These are phyloP conservation scores for Lasioglossum zephyrum DNA, from an alignment of 2,888 invertebrate genomes.

Conservation along the genomic window DNA sequence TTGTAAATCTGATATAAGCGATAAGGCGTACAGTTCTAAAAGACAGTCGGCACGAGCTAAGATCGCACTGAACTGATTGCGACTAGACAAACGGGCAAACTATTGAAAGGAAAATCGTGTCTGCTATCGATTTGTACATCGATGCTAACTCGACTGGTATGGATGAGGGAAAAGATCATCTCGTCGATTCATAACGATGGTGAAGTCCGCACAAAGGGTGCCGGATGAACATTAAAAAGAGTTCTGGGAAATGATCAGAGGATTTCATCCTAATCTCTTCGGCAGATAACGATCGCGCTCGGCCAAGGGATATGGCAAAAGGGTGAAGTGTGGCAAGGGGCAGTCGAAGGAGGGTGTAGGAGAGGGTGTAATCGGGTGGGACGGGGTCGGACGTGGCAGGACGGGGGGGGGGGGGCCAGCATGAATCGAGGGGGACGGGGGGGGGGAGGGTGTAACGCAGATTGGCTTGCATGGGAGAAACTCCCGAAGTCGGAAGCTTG, in stretches of 20 bases:
- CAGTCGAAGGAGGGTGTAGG: background rate
- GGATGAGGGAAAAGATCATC: background rate
- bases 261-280: slow-evolving; percentile 67
- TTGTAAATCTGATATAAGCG: background rate
- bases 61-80: background rate
- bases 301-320: slow-evolving; percentile 48
- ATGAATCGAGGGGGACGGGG: slow-evolving; percentile 30
- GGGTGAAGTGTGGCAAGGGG: slow-evolving; percentile 48
- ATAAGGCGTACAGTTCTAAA: slow-evolving; percentile 12
- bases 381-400: background rate
- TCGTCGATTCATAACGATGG: background rate
- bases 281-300: slow-evolving; percentile 67
- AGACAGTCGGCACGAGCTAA: slow-evolving; percentile 4
- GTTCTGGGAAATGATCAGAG: slow-evolving; percentile 58
- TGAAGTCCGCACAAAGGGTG: background rate
- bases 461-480: slow-evolving; percentile 79
- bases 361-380: slow-evolving; percentile 2
- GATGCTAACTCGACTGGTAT: slow-evolving; percentile 1
- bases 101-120: slow-evolving; percentile 18
- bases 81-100: background rate
- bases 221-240: slow-evolving; percentile 39
- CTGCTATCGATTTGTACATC: slow-evolving; percentile 10
- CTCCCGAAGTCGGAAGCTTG: slow-evolving; percentile 79
- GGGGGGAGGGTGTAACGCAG: slow-evolving; percentile 69
- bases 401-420: background rate